Evolutionary conservation across 2,888 invertebrate species (phyloP), one percentile per base, ranked within the genome.

Genomic region (Beris chalybata): DNA sequence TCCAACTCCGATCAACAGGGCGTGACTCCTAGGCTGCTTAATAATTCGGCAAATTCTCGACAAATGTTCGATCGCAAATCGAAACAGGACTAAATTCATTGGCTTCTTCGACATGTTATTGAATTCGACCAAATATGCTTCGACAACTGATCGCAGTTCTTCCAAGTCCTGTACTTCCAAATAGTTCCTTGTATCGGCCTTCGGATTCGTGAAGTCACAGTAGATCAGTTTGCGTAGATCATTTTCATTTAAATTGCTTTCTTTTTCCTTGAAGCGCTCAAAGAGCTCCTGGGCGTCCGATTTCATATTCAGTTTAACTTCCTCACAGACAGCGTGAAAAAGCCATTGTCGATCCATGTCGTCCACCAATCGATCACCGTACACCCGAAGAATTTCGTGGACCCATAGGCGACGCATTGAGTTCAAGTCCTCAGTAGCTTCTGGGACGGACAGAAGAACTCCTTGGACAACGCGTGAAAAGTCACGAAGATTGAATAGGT

Each of bases 41-140:
- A 97, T 83, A 75, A 97, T 92, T 71, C 96, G 89, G 75, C 91
- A 90, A 72, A 97, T 90, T 73, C 93, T 88, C 1, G 95, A 95
- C 74, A 97, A 85, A 83, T 97, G 97, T 82, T 97, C 96, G 71
- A 97, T 87, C 0, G 95, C 96, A 81, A 95, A 97, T 77, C 95
- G 93, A 80, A 94, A 94, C 44, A 97, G 82, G 3, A 97, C 96
- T 64, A 97, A 84, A 79, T 95, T 92, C 97, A 97, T 97, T 0
- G 96, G 96, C 76, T 95, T 96, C 79, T 95, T 97, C 9, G 93
- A 91, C 92, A 97, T 93, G 71, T 93, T 92, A 78, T 97, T 97
- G 77, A 89, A 96, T 77, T 97, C 97, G 0, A 89, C 88, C 12
- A 97, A 83, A 81, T 92, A 95, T 0, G 89, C 89, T 73, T 97